phyloP scores from a whole-genome alignment of 2,797 vertebrate genomes.

The Potorous gilbertii region DNA sequence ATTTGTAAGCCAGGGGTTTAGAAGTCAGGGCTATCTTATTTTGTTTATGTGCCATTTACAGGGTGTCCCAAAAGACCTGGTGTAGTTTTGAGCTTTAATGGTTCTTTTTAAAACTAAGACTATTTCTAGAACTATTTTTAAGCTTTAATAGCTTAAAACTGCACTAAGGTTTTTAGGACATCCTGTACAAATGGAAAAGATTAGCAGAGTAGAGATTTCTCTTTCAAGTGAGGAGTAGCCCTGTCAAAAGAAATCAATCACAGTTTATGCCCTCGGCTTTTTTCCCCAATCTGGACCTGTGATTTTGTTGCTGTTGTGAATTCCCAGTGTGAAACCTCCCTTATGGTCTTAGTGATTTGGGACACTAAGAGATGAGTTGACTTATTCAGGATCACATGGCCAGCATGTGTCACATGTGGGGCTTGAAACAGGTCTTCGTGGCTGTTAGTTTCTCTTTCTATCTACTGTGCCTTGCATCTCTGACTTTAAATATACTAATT shows the following conservation, averaged over 20 bases:
- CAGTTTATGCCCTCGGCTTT: neutral
- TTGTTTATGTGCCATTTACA: neutral
- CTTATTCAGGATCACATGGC: neutral
- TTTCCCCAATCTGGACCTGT: neutral
- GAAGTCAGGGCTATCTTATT: neutral
- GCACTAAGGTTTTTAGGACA: neutral
- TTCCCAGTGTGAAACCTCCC: neutral
- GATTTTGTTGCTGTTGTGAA: neutral
- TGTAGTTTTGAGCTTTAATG: neutral
- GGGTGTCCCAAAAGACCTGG: neutral
- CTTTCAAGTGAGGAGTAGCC: neutral
- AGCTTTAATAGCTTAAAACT: neutral
- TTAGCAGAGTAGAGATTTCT: neutral
- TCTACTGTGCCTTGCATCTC: neutral
- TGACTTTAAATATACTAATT: neutral
- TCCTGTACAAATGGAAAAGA: neutral
- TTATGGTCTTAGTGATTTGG: neutral
- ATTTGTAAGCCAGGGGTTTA: neutral
- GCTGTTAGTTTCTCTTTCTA: neutral
- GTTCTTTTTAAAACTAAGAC: neutral
- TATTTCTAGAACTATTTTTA: neutral
- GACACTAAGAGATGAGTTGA: neutral
- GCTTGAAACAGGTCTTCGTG: neutral
- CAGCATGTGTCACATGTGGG: neutral
- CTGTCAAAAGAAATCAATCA: neutral